A percentile compares a stretch with the other conserved stretches of the same genome.
Conservation (phyloP, 2,888 invertebrate species). For the Caenorhabditis wallacei region DNA sequence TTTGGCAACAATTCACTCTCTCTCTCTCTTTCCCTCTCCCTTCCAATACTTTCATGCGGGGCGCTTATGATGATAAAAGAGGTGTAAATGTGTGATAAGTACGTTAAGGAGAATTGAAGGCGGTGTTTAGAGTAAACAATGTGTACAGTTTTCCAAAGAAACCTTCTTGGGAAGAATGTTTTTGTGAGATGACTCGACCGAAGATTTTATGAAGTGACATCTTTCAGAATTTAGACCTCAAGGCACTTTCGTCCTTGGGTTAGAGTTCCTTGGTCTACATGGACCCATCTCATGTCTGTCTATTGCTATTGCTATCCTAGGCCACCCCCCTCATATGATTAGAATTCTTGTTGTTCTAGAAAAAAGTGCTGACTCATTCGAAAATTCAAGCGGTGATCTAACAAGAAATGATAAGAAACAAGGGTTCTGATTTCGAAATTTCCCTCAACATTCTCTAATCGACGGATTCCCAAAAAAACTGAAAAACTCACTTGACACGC, state of each 20-base stretch:
- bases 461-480: not conserved
- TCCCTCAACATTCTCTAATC: no score
- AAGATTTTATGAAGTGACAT: no score
- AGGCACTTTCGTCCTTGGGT: no score
- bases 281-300: no score
- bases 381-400: no score
- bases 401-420: not conserved
- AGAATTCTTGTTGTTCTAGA: no score
- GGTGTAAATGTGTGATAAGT: slow-evolving; percentile 60
- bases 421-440: not conserved
- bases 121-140: slow-evolving; percentile 28
- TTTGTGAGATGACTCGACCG: not conserved
- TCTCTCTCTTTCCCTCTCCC: slow-evolving; percentile 1
- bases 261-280: no score
- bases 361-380: no score
- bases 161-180: not conserved
- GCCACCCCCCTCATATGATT: no score
- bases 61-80: slow-evolving; percentile 51
- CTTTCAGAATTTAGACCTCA: no score
- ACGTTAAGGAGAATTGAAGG: slow-evolving; percentile 38
- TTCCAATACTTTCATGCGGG: not conserved
- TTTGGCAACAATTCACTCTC: slow-evolving; percentile 14
- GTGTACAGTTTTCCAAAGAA: slow-evolving; percentile 9
- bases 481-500: slow-evolving; percentile 11
- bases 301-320: no score